Percentiles rank a stretch among this genome's conserved stretches.
Evolutionary conservation across 2,797 vertebrate species (phyloP).

Genomic region (Cheirogaleus major): DNA sequence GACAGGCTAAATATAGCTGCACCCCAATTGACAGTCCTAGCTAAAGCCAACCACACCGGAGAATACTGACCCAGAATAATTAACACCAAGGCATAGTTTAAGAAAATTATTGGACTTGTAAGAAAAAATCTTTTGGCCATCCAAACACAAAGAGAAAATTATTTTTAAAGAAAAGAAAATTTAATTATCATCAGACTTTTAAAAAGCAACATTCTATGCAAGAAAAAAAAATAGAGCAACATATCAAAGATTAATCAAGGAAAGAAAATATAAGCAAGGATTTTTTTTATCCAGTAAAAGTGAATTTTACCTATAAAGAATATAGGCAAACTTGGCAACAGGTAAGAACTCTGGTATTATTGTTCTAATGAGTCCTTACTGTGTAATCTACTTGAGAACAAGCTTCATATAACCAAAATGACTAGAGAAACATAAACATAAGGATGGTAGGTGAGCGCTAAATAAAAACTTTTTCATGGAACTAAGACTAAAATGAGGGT

Average conservation of each 20-base stretch:
- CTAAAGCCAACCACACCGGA: not conserved
- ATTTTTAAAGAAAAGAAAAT: conserved; percentile 14
- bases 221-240: not conserved
- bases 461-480: not conserved
- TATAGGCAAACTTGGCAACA: not conserved
- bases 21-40: not conserved
- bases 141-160: not conserved
- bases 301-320: not conserved
- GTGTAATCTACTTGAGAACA: not conserved
- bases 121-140: not conserved
- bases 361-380: not conserved
- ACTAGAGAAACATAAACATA: not conserved
- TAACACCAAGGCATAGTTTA: not conserved
- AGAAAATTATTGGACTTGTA: not conserved
- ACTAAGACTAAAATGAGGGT: not conserved
- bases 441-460: not conserved
- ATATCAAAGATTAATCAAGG: not conserved
- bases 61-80: not conserved
- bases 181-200: conserved; percentile 6
- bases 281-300: not conserved
- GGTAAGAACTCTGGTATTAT: not conserved
- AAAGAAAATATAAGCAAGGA: not conserved
- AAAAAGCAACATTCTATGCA: not conserved
- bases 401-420: not conserved
- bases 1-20: not conserved